Conservation (phyloP, 1,140 invertebrate species). For the Thaumatotibia leucotreta region DNA sequence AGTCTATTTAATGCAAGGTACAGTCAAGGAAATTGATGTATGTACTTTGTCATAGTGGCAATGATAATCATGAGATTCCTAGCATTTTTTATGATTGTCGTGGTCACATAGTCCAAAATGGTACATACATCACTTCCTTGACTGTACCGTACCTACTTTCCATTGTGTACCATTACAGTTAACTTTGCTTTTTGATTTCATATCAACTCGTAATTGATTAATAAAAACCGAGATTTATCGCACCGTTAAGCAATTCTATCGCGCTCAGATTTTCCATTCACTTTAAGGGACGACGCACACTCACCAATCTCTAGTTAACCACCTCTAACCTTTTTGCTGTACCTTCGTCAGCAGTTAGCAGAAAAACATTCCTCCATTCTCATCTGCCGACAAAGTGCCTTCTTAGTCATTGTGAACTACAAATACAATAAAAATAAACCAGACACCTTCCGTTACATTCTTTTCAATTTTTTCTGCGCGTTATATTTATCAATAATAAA, state of each 20-base stretch:
- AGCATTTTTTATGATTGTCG: too few relatives aligned
- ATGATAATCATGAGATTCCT: too few relatives aligned
- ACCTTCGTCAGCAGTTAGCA: constrained; percentile 18
- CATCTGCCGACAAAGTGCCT: constrained; percentile 45
- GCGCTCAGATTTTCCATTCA: not conserved
- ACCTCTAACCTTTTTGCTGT: constrained; percentile 39
- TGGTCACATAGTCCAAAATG: too few relatives aligned
- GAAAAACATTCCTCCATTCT: constrained; percentile 21
- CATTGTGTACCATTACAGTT: too few relatives aligned
- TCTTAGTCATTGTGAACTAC: constrained; percentile 38
- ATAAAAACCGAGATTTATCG: too few relatives aligned
- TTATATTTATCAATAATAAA: constrained; percentile 76
- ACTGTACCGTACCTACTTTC: too few relatives aligned
- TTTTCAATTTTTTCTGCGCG: constrained; percentile 54
- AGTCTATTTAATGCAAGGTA: too few relatives aligned
- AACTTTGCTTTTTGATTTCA: too few relatives aligned
- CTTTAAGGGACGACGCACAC: not conserved
- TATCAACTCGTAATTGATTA: too few relatives aligned
- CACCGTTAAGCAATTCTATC: not conserved
- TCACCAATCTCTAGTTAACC: not conserved
- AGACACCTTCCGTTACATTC: constrained; percentile 67
- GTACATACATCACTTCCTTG: too few relatives aligned
- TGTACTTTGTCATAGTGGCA: too few relatives aligned
- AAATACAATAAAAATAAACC: constrained; percentile 57
- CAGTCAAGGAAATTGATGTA: too few relatives aligned